These are phyloP conservation scores for Micropoecilia bifurca DNA, from an alignment of 2,797 vertebrate species.

Conservation along the genomic window DNA sequence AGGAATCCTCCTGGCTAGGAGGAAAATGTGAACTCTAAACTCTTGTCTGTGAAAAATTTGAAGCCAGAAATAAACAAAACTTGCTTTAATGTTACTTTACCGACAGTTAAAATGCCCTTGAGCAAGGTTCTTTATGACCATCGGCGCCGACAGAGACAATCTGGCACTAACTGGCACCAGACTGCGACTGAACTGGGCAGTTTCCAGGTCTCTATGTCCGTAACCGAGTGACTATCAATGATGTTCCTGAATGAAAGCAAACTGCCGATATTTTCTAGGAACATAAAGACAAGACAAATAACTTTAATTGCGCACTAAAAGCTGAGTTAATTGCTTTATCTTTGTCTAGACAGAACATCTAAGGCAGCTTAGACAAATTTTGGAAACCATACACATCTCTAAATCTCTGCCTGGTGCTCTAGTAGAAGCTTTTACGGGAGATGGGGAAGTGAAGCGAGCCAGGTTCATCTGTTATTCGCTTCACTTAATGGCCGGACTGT, in stretches of 20 bases:
- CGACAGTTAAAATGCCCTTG: slow-evolving; percentile 58
- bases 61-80: slow-evolving; percentile 30
- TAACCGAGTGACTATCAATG: slow-evolving; percentile 39
- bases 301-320: slow-evolving; percentile 47
- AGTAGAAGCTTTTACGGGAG: slow-evolving; percentile 56
- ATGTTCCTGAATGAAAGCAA: slow-evolving; percentile 18
- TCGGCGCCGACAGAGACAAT: slow-evolving; percentile 24
- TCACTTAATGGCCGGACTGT: slow-evolving; percentile 38
- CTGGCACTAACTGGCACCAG: slow-evolving; percentile 53
- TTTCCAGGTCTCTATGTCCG: slow-evolving; percentile 35
- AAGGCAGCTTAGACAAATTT: slow-evolving; percentile 34
- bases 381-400: slow-evolving; percentile 45
- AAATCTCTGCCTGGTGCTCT: slow-evolving; percentile 23
- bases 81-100: slow-evolving; percentile 28
- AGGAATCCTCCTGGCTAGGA: slow-evolving; percentile 36
- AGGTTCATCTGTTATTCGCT: slow-evolving; percentile 29
- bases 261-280: slow-evolving; percentile 28
- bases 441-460: slow-evolving; percentile 7
- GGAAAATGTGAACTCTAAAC: neutral
- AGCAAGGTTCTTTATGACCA: slow-evolving; percentile 55
- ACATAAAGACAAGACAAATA: slow-evolving; percentile 51
- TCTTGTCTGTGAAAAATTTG: slow-evolving; percentile 29
- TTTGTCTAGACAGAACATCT: slow-evolving; percentile 59
- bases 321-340: slow-evolving; percentile 57
- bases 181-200: slow-evolving; percentile 18